phyloP scores from a whole-genome alignment of 2,797 vertebrate species.

The Glossophaga mutica region DNA sequence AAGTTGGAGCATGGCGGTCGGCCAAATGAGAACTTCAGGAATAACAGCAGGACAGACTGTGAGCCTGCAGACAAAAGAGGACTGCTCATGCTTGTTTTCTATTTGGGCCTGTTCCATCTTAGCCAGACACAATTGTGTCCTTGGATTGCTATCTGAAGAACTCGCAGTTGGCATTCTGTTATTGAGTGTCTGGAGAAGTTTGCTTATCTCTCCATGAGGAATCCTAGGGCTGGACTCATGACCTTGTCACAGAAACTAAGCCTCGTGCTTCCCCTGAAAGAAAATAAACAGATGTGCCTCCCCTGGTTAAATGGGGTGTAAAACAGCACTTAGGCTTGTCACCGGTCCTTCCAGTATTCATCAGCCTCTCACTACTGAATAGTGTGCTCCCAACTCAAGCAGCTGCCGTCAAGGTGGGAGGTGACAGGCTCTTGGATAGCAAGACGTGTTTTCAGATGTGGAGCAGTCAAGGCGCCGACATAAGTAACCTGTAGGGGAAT shows the following conservation, averaged over 20 bases:
- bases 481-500: conserved; percentile 23
- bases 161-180: conserved; percentile 36
- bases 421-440: conserved; percentile 61
- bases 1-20: not conserved
- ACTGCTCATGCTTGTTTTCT: conserved; percentile 22
- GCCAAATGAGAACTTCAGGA: conserved; percentile 42
- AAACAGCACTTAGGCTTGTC: conserved; percentile 65
- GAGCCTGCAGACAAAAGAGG: conserved; percentile 52
- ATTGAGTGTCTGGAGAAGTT: conserved; percentile 55
- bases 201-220: conserved; percentile 43
- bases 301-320: conserved; percentile 62
- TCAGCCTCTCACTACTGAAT: conserved; percentile 18
- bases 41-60: conserved; percentile 40
- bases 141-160: conserved; percentile 60
- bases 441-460: conserved; percentile 36
- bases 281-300: conserved; percentile 58
- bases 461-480: not conserved
- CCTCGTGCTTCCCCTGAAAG: not conserved
- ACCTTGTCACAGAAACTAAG: conserved; percentile 67
- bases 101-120: conserved; percentile 46
- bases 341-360: conserved; percentile 32
- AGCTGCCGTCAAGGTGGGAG: conserved; percentile 54
- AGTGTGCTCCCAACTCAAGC: conserved; percentile 25
- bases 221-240: conserved; percentile 40
- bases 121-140: conserved; percentile 57